Evolutionary conservation across 2,888 invertebrate genomes (phyloP), one percentile per base, ranked within the genome.

Genomic region (Synergus gifuensis): DNA sequence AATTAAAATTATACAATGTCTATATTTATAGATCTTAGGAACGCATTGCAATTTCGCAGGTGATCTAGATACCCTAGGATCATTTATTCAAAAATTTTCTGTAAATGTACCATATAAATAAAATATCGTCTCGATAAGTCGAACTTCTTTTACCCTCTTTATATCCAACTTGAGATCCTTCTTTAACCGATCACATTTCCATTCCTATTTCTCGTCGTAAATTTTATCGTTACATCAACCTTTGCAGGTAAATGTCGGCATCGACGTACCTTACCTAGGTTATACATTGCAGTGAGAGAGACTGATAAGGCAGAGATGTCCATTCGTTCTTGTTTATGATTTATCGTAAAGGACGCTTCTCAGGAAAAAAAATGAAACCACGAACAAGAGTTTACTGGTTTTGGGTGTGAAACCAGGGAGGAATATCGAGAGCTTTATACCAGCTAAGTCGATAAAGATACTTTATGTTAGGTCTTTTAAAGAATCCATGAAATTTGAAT

Each of bases 151-250:
- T 62, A 4, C 62, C 62, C 14, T 7, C 18, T 62, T 62, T 28
- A 62, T 62, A 4, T 28, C 62, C 58, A 58, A 28, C 62, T 62
- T 22, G 64, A 79, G 77, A 80, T 80, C 78, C 79, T 82, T 77
- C 82, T 82, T 80, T 77, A 80, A 78, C 80, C 77, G 77, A 66
- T 78, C 80, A 76, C 77, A 63, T 62, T 77, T 82, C 82, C 80
- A 82, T 82, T 82, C 82, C 79, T 82, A 82, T 80, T 82, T 69
- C 79, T 77, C 69, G 82, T 62, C 82, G 78, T 82, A 82, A 82
- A 82, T 82, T 82, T 80, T 79, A 79, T 80, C 82, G 80, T 78
- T 78, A 82, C 77, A 77, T 80, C 76, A 78, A 80, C 82, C 80
- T 82, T 80, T 79, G 78, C 80, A 81, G 82, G 78, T 78, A 79